A percentile compares a stretch with the other conserved stretches of the same genome.
Evolutionary conservation across 1,140 invertebrate species (phyloP).

Genomic region (Maniola jurtina): DNA sequence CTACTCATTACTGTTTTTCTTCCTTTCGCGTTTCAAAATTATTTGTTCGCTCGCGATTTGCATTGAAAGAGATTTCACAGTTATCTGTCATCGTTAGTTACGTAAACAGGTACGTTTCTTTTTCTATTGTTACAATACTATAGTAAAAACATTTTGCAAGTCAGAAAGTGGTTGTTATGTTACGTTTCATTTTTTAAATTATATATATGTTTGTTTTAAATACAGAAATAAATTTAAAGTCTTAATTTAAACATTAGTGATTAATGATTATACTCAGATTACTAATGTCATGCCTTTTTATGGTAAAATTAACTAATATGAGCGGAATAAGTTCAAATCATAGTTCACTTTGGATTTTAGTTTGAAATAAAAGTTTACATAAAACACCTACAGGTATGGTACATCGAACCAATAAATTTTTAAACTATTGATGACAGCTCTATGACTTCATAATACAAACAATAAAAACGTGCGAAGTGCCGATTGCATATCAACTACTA

Average conservation of each 20-base stretch:
- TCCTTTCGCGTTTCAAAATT: neutral
- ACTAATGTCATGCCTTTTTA: too few relatives aligned
- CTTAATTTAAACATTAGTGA: too few relatives aligned
- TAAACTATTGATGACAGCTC: neutral
- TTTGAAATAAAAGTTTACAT: too few relatives aligned
- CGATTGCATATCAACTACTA: neutral
- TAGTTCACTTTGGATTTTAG: too few relatives aligned
- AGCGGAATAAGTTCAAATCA: too few relatives aligned
- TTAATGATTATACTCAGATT: too few relatives aligned
- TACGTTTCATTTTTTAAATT: too few relatives aligned
- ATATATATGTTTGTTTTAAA: too few relatives aligned
- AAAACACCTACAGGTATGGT: too few relatives aligned
- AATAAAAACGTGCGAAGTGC: neutral
- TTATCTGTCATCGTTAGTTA: conserved; percentile 5
- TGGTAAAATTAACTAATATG: too few relatives aligned
- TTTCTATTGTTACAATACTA: neutral
- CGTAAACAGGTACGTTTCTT: neutral
- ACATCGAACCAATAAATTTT: neutral
- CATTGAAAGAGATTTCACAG: conserved; percentile 1
- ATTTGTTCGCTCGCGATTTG: neutral
- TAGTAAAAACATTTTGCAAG: neutral
- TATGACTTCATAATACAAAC: conserved; percentile 3
- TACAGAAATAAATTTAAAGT: too few relatives aligned
- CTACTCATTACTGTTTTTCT: neutral
- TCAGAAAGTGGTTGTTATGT: too few relatives aligned